These are phyloP conservation scores for Myathropa florea DNA, from an alignment of 2,888 invertebrate species.

Conservation along the genomic window DNA sequence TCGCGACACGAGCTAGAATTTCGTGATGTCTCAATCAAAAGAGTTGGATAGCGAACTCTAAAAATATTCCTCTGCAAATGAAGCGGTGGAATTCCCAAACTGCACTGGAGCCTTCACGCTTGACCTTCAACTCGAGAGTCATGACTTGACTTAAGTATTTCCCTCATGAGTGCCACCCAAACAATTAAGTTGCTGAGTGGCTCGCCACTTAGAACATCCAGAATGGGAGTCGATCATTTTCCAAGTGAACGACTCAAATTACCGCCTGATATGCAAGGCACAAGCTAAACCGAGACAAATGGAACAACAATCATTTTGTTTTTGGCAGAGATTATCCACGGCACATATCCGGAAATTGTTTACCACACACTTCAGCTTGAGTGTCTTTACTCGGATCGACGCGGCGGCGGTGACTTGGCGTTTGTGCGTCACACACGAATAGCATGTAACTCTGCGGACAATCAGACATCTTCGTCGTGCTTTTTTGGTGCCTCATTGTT, in stretches of 20 bases:
- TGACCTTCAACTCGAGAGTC: conserved; percentile 33
- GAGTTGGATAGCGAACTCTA: conserved; percentile 31
- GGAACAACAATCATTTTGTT: background rate
- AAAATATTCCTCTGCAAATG: background rate
- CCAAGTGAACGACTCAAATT: conserved; percentile 30
- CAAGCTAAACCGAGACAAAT: background rate
- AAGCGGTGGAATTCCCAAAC: no score
- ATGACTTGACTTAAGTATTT: background rate
- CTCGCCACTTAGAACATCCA: conserved; percentile 23
- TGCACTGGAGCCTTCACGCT: no score
- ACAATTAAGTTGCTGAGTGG: background rate
- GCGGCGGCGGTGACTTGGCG: background rate
- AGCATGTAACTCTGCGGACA: background rate
- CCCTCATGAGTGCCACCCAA: conserved; percentile 9
- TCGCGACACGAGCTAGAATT: background rate
- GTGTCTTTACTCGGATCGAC: background rate
- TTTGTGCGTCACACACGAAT: background rate
- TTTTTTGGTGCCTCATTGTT: background rate
- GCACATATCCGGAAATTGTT: conserved; percentile 37
- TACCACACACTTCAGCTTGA: background rate
- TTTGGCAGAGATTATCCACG: conserved; percentile 11
- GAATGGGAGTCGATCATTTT: conserved; percentile 20
- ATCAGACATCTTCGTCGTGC: background rate
- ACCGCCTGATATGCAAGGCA: conserved; percentile 9
- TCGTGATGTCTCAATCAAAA: conserved; percentile 38